A percentile compares a stretch with the other conserved stretches of the same genome.
Evolutionary conservation across 1,140 invertebrate genomes (phyloP).

Genomic region (Maconellicoccus hirsutus): DNA sequence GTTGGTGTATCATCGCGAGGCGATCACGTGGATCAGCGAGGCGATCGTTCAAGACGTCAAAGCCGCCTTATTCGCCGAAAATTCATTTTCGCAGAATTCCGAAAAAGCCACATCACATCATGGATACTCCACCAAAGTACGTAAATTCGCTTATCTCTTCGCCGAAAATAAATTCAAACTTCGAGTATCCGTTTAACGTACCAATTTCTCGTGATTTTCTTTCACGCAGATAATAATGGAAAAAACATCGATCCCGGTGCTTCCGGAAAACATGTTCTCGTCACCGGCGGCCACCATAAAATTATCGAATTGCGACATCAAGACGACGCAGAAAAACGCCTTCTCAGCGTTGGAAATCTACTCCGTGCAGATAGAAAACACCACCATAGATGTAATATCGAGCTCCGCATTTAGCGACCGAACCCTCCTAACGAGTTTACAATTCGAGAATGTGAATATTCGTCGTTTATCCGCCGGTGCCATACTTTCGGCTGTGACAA

Average conservation of each 20-base stretch:
- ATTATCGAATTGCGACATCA: constrained; percentile 44
- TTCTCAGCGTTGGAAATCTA: constrained; percentile 51
- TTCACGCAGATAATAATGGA: constrained; percentile 52
- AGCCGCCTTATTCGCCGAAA: constrained; percentile 40
- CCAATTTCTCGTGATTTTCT: constrained; percentile 26
- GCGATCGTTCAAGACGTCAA: constrained; percentile 44
- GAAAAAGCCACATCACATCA: constrained; percentile 38
- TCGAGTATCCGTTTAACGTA: no score
- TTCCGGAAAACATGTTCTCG: constrained; percentile 49
- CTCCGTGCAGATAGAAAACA: constrained; percentile 47
- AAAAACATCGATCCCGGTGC: constrained; percentile 43
- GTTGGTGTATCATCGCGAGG: constrained; percentile 45
- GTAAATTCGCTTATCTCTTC: no score
- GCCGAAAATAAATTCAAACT: no score
- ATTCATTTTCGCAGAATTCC: constrained; percentile 49
- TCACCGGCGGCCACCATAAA: constrained; percentile 47
- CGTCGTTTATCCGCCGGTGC: constrained; percentile 43
- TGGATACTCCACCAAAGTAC: constrained; percentile 45
- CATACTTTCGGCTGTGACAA: constrained; percentile 48
- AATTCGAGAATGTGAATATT: constrained; percentile 46
- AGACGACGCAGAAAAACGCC: constrained; percentile 43
- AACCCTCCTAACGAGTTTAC: constrained; percentile 47
- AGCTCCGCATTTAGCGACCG: constrained; percentile 49
- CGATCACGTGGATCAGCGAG: constrained; percentile 50
- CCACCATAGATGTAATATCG: constrained; percentile 45